These are phyloP conservation scores for Tenodera sinensis DNA, from an alignment of 2,888 invertebrate species.

Conservation along the genomic window DNA sequence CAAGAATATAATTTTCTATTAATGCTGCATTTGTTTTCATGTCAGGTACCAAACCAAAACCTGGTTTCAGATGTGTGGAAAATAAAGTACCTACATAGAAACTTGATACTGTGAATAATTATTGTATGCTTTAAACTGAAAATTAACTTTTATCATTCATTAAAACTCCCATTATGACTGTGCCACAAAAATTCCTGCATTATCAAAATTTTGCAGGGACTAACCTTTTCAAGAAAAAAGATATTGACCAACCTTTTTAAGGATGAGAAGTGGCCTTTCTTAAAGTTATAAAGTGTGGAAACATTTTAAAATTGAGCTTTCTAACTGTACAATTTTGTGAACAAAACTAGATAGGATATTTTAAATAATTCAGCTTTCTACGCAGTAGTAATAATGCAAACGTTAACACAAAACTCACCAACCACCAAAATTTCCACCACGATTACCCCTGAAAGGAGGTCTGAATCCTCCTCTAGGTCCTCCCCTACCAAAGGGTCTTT, in stretches of 20 bases:
- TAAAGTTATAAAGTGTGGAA: background rate
- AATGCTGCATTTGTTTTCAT: background rate
- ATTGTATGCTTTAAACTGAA: background rate
- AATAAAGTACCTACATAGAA: background rate
- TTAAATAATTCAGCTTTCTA: background rate
- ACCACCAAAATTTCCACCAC: conserved; percentile 15
- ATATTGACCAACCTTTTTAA: background rate
- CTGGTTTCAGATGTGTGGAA: background rate
- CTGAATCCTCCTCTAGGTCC: conserved; percentile 20
- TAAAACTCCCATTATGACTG: background rate
- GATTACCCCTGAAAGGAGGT: conserved; percentile 21
- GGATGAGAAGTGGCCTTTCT: background rate
- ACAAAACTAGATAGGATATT: background rate
- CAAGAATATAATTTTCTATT: background rate
- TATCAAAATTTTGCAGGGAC: background rate
- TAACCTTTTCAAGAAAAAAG: background rate
- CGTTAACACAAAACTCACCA: conserved; percentile 15
- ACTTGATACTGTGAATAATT: background rate
- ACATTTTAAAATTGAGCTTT: background rate
- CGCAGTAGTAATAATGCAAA: background rate
- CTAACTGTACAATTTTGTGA: background rate
- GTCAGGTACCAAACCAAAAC: background rate
- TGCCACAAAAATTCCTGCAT: background rate
- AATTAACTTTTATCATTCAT: background rate
- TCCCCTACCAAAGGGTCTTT: conserved; percentile 14